phyloP scores from a whole-genome alignment of 2,888 invertebrate species.

The Camptogramma bilineatum region DNA sequence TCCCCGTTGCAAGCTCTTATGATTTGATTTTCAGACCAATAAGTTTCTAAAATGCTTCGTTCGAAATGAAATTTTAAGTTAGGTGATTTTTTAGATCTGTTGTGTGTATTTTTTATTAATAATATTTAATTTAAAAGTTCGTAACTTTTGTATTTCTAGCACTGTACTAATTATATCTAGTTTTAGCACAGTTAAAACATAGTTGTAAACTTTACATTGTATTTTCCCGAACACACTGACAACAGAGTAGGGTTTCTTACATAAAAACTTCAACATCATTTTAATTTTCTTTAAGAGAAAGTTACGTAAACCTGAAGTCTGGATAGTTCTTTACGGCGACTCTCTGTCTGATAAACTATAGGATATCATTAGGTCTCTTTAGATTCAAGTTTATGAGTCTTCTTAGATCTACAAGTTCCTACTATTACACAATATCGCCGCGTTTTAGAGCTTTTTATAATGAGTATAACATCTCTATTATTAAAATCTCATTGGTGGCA shows the following conservation, averaged over 20 bases:
- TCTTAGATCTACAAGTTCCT: not conserved
- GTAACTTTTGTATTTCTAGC: too few relatives aligned
- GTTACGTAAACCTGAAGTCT: conserved; percentile 41
- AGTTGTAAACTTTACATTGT: not conserved
- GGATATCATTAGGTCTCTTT: not conserved
- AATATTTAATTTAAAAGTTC: too few relatives aligned
- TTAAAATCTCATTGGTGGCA: too few relatives aligned
- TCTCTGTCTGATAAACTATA: not conserved
- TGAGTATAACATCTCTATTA: too few relatives aligned
- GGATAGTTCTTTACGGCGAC: conserved; percentile 47
- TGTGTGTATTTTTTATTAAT: too few relatives aligned
- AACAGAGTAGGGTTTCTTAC: not conserved
- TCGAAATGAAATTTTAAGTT: too few relatives aligned
- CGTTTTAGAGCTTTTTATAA: too few relatives aligned
- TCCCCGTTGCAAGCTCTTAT: not conserved
- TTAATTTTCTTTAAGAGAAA: not conserved
- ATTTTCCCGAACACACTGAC: too few relatives aligned
- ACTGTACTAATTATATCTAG: too few relatives aligned
- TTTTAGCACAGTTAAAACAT: too few relatives aligned
- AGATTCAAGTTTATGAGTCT: not conserved
- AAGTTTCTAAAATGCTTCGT: not conserved
- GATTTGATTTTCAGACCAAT: not conserved
- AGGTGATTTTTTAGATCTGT: too few relatives aligned
- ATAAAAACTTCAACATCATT: not conserved
- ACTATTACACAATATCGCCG: not conserved